Conservation (phyloP, 2,888 invertebrate genomes). For the Priocnemis perturbator region DNA sequence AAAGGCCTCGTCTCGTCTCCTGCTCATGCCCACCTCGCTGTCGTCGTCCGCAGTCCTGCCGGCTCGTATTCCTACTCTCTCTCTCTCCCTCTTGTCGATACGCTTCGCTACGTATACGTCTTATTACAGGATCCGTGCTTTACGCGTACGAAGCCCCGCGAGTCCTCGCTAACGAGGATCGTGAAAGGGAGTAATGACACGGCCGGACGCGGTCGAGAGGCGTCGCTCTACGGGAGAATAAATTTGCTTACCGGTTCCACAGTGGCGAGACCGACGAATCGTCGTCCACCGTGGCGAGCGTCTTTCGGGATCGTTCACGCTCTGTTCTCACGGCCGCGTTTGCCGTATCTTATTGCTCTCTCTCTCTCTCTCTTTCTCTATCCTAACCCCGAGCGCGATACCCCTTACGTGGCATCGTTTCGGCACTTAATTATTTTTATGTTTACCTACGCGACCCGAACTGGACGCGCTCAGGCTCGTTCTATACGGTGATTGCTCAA, state of each 20-base stretch:
- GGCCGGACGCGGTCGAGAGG: conserved; percentile 66
- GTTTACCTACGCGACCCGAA: conserved; percentile 2
- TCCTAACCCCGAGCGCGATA: background rate
- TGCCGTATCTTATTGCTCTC: background rate
- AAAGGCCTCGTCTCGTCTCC: conserved; percentile 16
- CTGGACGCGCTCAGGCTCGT: background rate
- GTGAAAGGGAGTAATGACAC: conserved; percentile 71
- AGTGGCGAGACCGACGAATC: conserved; percentile 46
- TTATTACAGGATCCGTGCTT: conserved; percentile 55
- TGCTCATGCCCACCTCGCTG: conserved; percentile 32
- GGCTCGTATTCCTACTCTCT: background rate
- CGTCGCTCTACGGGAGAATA: conserved; percentile 60
- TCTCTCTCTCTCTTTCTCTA: background rate
- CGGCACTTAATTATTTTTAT: conserved; percentile 8
- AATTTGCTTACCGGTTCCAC: conserved; percentile 68
- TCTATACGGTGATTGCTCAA: no score
- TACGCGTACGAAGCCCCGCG: conserved; percentile 40
- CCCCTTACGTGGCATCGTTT: background rate
- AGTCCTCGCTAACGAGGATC: conserved; percentile 65
- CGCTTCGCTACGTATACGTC: conserved; percentile 41
- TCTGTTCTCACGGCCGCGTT: conserved; percentile 24
- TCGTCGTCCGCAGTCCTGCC: background rate
- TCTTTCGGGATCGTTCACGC: conserved; percentile 23
- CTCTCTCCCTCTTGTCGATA: conserved; percentile 23
- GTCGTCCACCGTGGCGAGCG: conserved; percentile 24